Percentiles rank a stretch among this genome's conserved stretches.
Evolutionary conservation across 1,140 invertebrate genomes (phyloP).

Genomic region (Platorchestia sp.): DNA sequence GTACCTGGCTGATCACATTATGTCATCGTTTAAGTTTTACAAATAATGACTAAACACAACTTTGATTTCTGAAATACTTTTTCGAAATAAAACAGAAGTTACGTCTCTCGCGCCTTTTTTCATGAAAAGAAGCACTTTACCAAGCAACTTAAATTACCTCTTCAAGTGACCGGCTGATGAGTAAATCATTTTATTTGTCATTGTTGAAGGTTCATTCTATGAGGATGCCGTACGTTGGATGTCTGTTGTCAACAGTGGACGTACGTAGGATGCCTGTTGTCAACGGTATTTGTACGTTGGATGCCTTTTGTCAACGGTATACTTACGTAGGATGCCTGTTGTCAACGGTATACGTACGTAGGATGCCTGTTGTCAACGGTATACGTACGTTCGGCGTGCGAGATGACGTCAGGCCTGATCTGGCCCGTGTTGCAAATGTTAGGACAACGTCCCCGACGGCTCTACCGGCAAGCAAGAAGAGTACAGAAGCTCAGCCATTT

Average conservation of each 20-base stretch:
- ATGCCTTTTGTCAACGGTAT: too few species aligned
- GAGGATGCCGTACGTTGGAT: too few species aligned
- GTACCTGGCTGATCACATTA: too few species aligned
- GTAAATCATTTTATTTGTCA: too few species aligned
- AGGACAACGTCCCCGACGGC: neutral
- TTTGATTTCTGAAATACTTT: neutral
- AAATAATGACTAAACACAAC: neutral
- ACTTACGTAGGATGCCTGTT: neutral
- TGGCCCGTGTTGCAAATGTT: neutral
- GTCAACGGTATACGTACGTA: neutral
- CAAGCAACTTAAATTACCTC: neutral
- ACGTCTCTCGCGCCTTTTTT: neutral
- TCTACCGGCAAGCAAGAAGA: neutral
- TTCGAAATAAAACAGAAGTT: neutral
- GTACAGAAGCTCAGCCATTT: neutral
- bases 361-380: too few species aligned
- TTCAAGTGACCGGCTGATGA: too few species aligned
- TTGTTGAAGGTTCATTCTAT: too few species aligned
- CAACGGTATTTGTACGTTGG: neutral
- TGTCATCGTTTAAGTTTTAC: too few species aligned
- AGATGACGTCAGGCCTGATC: neutral
- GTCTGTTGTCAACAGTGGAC: too few species aligned
- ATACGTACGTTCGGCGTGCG: too few species aligned
- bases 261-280: neutral
- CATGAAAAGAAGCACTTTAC: neutral